Conservation (phyloP, 2,797 vertebrate genomes). For the Pipistrellus pipistrellus region DNA sequence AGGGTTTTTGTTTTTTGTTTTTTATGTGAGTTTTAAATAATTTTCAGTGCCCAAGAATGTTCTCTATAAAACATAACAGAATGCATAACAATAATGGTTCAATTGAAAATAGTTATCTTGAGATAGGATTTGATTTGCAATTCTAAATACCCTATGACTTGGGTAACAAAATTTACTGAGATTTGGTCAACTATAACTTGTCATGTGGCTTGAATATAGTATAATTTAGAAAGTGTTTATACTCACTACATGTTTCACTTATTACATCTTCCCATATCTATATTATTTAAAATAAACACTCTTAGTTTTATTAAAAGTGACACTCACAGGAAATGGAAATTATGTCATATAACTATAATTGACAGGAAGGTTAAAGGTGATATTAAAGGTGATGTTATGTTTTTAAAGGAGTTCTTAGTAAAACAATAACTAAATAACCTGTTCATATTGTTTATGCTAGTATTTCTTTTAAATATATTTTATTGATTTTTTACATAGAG, state of each 20-base stretch:
- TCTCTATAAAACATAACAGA: not conserved
- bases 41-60: conserved; percentile 34
- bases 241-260: not conserved
- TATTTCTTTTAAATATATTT: not conserved
- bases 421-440: not conserved
- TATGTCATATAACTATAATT: not conserved
- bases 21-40: conserved; percentile 26
- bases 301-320: not conserved
- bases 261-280: not conserved
- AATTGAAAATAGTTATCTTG: conserved; percentile 10
- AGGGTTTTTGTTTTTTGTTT: not conserved
- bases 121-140: not conserved
- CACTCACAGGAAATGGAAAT: not conserved
- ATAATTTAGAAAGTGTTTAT: conserved; percentile 16
- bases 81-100: not conserved
- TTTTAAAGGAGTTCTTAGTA: not conserved
- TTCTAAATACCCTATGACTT: not conserved
- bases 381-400: not conserved
- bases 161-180: conserved; percentile 1
- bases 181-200: not conserved
- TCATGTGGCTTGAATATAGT: not conserved
- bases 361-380: not conserved
- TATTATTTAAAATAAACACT: not conserved
- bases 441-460: not conserved
- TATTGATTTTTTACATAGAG: no score